phyloP scores from a whole-genome alignment of 2,888 invertebrate species.

The Callyntrura guangdongensis region DNA sequence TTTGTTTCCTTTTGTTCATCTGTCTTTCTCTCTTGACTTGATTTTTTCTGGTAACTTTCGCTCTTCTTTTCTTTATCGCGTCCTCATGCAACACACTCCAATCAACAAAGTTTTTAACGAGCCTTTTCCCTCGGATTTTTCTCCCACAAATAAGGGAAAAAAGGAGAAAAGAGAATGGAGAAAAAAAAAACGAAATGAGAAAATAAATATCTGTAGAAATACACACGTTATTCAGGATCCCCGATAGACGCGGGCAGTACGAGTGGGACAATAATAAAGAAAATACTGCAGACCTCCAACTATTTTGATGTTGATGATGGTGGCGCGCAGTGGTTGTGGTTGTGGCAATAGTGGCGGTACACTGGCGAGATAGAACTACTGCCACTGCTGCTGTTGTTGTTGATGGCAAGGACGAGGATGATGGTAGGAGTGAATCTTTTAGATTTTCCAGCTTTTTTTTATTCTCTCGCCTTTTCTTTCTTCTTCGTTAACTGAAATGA shows the following conservation, averaged over 20 bases:
- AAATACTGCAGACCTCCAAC: neutral
- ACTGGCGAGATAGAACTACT: too few relatives aligned
- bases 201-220: neutral
- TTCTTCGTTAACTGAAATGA: neutral
- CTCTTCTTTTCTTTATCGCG: too few relatives aligned
- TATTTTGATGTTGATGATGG: conserved; percentile 9
- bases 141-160: conserved; percentile 35
- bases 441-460: neutral
- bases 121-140: conserved; percentile 77
- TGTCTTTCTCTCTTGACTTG: too few relatives aligned
- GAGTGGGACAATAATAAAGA: too few relatives aligned
- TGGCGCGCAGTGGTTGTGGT: conserved; percentile 29
- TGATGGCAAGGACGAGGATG: too few relatives aligned
- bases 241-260: too few relatives aligned
- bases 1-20: conserved; percentile 16
- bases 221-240: too few relatives aligned
- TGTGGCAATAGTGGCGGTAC: conserved; percentile 38
- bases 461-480: conserved; percentile 16
- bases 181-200: neutral
- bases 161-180: neutral
- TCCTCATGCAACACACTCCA: neutral
- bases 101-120: conserved; percentile 73
- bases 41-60: too few relatives aligned
- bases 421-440: conserved; percentile 37
- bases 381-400: too few relatives aligned